phyloP scores from a whole-genome alignment of 2,113 vertebrate genomes.

The Anoplopoma fimbria region DNA sequence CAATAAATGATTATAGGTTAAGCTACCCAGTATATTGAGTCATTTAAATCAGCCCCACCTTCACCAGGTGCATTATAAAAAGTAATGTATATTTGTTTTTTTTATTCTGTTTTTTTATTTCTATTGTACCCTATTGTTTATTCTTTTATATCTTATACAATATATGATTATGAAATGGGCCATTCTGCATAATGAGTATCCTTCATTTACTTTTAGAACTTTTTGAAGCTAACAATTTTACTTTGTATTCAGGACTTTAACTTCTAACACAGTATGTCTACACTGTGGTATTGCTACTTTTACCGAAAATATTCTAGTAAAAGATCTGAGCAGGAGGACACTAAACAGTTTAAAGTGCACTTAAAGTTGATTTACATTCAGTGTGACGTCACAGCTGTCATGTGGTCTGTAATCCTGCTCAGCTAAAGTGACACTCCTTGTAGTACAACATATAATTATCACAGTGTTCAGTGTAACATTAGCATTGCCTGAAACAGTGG shows the following conservation, averaged over 20 bases:
- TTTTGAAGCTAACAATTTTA: background rate
- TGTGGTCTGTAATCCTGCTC: slow-evolving; percentile 34
- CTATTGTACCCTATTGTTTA: background rate
- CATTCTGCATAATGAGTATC: background rate
- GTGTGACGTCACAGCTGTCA: slow-evolving; percentile 1
- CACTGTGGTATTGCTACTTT: too few relatives aligned
- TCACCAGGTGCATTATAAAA: background rate
- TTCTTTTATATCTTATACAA: too few relatives aligned
- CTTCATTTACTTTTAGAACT: background rate
- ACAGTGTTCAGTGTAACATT: slow-evolving; percentile 1
- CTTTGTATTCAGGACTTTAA: background rate
- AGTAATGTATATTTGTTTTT: background rate
- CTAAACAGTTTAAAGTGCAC: background rate
- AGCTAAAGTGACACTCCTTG: slow-evolving; percentile 6
- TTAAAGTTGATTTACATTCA: background rate
- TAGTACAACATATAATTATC: background rate
- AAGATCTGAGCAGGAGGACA: background rate
- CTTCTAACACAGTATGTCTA: background rate
- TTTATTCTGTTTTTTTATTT: background rate
- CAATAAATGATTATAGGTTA: background rate
- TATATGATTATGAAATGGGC: background rate
- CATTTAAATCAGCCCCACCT: background rate
- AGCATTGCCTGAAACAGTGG: background rate
- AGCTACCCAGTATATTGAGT: background rate
- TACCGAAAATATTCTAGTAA: background rate